Base-by-base conservation (phyloP, 2,797 vertebrate species). In the Tenualosa thibaudeaui region DNA sequence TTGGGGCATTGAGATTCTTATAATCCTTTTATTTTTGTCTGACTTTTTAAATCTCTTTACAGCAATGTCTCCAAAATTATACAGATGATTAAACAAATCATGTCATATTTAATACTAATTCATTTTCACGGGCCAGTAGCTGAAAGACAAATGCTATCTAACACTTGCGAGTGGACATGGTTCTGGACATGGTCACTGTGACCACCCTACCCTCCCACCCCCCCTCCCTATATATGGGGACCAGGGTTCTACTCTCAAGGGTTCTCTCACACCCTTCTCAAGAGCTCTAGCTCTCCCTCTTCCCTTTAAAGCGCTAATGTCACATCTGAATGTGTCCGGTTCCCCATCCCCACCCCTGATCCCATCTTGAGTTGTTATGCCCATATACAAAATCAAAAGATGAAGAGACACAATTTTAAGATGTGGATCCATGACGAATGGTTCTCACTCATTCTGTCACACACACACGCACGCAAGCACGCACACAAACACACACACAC, bases 301-400 rank as follows among this genome's bases (percentile, higher is more conserved):
- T 93, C 92, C 90, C 92, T 92, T 93, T 91, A 85, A 88, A 91
- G 86, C 84, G 81, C 82, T 82, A 90, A 91, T 89, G 87, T 89
- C 86, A 89, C 86, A 81, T 88, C 89, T 91, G 88, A 85, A 58
- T 89, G 90, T 91, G 92, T 90, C 91, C 92, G 92, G 90, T 83
- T 88, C 86, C 88, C 84, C 49, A 19, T 86, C 22, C 82, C 83
- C 54, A 54, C 81, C 81, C 31, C 71, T 53, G 37, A 78, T 22
- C 22, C 40, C 71, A 43, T 46, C 71, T 49, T 75, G 56, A 54
- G 68, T 71, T 78, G 19, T 82, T 81, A 68, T 82, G 58, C 84
- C 71, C 86, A 83, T 62, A 58, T 86, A 86, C 86, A 87, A 88
- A 82, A 87, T 85, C 82, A 60, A 60, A 50, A 83, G 83, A 85